Evolutionary conservation across 2,888 invertebrate species (phyloP), one percentile per base, ranked within the genome.

Genomic region (Neoascia interrupta): DNA sequence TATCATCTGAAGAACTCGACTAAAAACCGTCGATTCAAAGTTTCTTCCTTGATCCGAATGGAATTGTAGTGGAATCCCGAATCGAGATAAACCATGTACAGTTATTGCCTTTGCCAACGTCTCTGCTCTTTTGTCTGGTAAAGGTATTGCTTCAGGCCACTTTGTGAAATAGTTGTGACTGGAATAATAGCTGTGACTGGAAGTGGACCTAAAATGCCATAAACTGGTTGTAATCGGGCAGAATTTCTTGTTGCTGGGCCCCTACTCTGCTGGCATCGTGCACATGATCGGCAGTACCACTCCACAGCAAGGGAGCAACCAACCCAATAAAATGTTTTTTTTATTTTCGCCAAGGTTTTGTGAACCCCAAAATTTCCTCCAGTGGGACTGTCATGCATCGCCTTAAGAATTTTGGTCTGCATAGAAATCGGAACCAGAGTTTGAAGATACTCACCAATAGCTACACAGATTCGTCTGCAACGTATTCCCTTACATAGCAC

Each of bases 1-100:
- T 6, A 81, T 8, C 5, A 47, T 15, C n/a, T 6, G 8, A 3
- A 31, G 31, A 31, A 31, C n/a, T 5, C 31, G n/a, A 31, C 31
- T 31, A n/a, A 6, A 4, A 31, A n/a, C 8, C 31, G n/a, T n/a
- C 4, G 53, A 28, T 15, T 69, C 16, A 47, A 75, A 75, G 49
- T 75, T 69, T n/a, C 68, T 21, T 0, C 63, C 63, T 13, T 82
- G 73, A 34, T 81, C 76, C 1, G 74, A 81, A 18, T 81, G 81
- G 8, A 82, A 36, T 26, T 69, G 37, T 0, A 13, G 19, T 0
- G 69, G 68, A 0, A 72, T 75, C 5, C 81, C 76, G 13, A 53
- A 76, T 11, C 74, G 16, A 10, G 45, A 56, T 8, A 81, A 60
- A 16, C 66, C 53, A 1, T 81, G 15, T 1, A 10, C 4, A 4